Conservation (phyloP, 2,888 invertebrate genomes). For the Scaptodrosophila latifasciaeformis region DNA sequence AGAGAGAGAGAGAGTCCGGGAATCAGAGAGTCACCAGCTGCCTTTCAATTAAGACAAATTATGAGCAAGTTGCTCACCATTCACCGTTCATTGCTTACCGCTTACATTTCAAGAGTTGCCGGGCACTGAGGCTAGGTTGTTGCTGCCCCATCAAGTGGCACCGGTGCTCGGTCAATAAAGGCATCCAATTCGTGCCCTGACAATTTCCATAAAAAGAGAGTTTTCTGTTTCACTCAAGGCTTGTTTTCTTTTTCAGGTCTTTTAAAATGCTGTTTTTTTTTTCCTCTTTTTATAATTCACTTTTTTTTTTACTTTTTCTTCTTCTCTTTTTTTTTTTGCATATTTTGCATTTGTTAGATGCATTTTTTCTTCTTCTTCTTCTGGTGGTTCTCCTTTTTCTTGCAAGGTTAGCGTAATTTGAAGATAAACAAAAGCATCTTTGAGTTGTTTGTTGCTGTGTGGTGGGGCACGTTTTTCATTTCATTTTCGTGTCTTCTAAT, state of each 20-base stretch:
- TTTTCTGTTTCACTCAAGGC: too few species aligned
- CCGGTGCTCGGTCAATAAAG: conserved; percentile 15
- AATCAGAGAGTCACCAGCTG: neutral
- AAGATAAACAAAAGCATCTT: conserved; percentile 29
- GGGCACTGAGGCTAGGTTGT: conserved; percentile 7
- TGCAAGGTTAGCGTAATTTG: conserved; percentile 48
- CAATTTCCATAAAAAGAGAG: conserved; percentile 21
- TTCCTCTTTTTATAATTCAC: neutral
- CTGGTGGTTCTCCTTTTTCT: too few species aligned
- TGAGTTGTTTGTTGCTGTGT: conserved; percentile 8
- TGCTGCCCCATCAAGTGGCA: conserved; percentile 14
- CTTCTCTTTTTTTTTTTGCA: neutral
- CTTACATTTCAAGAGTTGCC: conserved; percentile 53
- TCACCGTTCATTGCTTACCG: too few species aligned
- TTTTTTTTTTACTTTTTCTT: neutral
- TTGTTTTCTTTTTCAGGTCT: too few species aligned
- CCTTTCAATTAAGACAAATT: conserved; percentile 64
- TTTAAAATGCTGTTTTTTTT: neutral
- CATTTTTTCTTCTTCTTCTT: neutral
- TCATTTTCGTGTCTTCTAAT: too few species aligned
- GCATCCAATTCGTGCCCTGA: conserved; percentile 16
- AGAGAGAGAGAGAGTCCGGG: neutral
- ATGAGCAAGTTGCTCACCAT: conserved; percentile 36
- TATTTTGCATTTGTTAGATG: neutral
- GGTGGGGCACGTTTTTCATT: neutral